Evolutionary conservation across 53 echinoderm and acorn worm genomes (phyloP), one percentile per base, ranked within the genome.

Genomic region (Pentamera pediparva): DNA sequence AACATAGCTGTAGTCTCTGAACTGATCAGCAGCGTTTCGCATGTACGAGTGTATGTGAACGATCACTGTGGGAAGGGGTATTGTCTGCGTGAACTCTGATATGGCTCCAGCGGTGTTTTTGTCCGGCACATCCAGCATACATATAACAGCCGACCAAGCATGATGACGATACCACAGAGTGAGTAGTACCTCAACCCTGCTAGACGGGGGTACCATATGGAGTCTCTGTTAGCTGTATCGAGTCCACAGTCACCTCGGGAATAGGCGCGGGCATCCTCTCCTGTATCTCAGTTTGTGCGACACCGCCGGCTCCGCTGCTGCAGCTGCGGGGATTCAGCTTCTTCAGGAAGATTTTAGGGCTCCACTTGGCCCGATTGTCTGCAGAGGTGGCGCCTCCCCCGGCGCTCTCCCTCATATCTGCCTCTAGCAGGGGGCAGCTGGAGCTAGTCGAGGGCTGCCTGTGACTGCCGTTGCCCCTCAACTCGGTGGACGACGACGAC

Each of bases 281-380:
- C 15, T 50, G 17, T 17, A 32, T 18, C 32, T 70, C 35, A 8
- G 77, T 48, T 20, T 75, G 82, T 22, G 70, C 51, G 7, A 45
- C 12, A 13, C 61, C 61, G 15, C 84, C 78, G 19, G 61, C 70
- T n/a, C n/a, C n/a, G n/a, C n/a, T n/a, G n/a, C n/a, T n/a, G n/a
- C n/a, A n/a, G n/a, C n/a, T n/a, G 52, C 78, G 58, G 6, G 59
- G 69, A 33, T 61, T 83, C 32, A 77, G 78, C 38, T 69, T 39
- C 37, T 81, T 81, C 34, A 86, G 53, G 11, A 85, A 41, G 28
- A 78, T 48, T 54, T 83, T 84, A 26, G 84, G 84, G 36, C 84
- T 84, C 84, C 84, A 84, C 55, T 78, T 77, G 24, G 73, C 56
- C 35, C 39, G 65, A 27, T 70, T 71, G 4, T 71, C 78, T 32